These are phyloP conservation scores for Chondrosia reniformis DNA, from an alignment of 37 sponge, comb jelly and placozoan species.

Conservation along the genomic window DNA sequence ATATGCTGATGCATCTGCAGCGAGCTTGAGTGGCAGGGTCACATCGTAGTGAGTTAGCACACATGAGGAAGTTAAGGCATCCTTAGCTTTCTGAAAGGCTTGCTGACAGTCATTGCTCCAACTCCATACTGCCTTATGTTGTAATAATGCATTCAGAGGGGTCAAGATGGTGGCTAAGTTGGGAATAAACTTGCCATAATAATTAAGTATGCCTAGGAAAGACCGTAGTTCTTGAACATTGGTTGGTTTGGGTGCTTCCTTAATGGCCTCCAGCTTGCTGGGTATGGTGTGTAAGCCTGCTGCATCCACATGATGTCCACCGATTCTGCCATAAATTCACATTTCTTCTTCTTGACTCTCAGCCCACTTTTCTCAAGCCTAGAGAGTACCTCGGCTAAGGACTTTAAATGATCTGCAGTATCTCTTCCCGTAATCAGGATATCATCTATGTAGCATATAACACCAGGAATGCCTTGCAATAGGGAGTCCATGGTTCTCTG, in stretches of 20 bases:
- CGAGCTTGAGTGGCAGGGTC: background rate
- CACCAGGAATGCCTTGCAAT: conserved; percentile 7
- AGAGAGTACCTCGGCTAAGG: background rate
- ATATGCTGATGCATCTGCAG: conserved; percentile 10
- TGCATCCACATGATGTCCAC: conserved; percentile 16
- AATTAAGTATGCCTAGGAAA: conserved; percentile 14
- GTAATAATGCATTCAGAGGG: conserved; percentile 6
- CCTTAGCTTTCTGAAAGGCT: conserved; percentile 15
- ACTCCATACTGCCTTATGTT: background rate
- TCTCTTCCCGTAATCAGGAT: conserved; percentile 21
- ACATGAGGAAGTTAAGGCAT: background rate
- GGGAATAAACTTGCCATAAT: conserved; percentile 18
- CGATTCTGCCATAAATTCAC: background rate
- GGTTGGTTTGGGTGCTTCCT: conserved; percentile 1
- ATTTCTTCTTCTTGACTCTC: conserved; percentile 1
- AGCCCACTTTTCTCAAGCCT: background rate
- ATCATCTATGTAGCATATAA: conserved; percentile 27
- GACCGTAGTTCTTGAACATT: background rate
- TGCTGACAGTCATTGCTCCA: background rate
- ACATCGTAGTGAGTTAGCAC: conserved; percentile 17
- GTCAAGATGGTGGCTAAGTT: conserved; percentile 10
- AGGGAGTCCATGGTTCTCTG: conserved; percentile 23
- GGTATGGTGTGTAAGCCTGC: conserved; percentile 6
- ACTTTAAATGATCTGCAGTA: background rate
- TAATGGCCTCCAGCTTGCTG: conserved; percentile 4